Conservation (phyloP, 2,113 vertebrate genomes). For the Pluvialis apricaria region DNA sequence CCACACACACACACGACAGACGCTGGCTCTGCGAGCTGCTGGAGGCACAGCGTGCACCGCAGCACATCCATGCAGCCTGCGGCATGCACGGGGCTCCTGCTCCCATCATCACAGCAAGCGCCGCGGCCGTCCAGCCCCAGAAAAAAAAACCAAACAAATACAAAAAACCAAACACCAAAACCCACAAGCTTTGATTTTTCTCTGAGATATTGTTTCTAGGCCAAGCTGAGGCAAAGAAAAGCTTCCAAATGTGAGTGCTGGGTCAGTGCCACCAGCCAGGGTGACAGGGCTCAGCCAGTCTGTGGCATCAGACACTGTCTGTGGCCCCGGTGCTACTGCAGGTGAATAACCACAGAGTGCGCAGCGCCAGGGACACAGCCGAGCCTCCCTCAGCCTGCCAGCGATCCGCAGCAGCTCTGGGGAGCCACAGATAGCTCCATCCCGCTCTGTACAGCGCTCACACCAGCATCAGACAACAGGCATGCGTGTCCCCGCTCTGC, state of each 20-base stretch:
- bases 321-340: fast-evolving
- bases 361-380: neutral
- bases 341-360: neutral
- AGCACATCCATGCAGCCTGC: neutral
- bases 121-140: neutral
- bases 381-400: neutral
- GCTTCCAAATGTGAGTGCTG: neutral
- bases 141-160: neutral
- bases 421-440: neutral
- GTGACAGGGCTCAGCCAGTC: neutral
- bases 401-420: fast-evolving
- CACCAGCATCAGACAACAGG: neutral
- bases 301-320: neutral
- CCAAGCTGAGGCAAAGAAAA: neutral
- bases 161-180: neutral
- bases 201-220: constrained; percentile 34
- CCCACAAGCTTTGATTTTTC: constrained; percentile 30
- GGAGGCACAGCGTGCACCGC: fast-evolving
- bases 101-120: fast-evolving
- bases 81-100: fast-evolving
- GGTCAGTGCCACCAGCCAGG: neutral
- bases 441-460: neutral
- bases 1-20: neutral
- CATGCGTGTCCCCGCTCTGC: neutral
- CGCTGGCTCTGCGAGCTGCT: neutral